Conservation (phyloP, 64 coral and sea anemone genomes). For the Montipora foliosa region DNA sequence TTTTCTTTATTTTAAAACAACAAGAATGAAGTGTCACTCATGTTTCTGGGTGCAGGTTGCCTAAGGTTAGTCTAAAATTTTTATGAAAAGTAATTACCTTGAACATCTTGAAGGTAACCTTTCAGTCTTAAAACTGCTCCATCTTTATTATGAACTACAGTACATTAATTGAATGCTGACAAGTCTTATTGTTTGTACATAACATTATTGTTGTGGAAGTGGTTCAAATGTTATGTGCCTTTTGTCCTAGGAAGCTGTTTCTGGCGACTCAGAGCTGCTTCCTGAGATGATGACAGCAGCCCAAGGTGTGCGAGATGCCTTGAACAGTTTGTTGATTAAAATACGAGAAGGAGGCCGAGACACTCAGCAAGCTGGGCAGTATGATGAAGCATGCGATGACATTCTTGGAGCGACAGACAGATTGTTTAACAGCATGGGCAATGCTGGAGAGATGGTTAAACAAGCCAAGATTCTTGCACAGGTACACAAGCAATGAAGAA, state of each 20-base stretch:
- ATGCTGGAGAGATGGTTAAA: conserved; percentile 99
- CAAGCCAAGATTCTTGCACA: conserved; percentile 96
- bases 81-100: too few relatives aligned
- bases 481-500: conserved; percentile 24
- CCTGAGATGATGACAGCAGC: conserved; percentile 77
- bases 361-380: conserved; percentile 68
- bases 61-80: too few relatives aligned
- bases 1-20: too few relatives aligned
- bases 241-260: conserved; percentile 60
- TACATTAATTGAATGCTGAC: too few relatives aligned
- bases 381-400: conserved; percentile 92
- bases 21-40: too few relatives aligned
- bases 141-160: too few relatives aligned
- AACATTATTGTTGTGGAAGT: too few relatives aligned
- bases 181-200: too few relatives aligned
- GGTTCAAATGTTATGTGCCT: too few relatives aligned
- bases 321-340: conserved; percentile 87
- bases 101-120: too few relatives aligned
- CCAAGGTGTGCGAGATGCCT: conserved; percentile 89
- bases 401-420: conserved; percentile 95
- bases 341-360: conserved; percentile 77
- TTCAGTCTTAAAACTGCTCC: too few relatives aligned
- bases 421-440: conserved; percentile 99
- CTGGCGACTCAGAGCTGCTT: conserved; percentile 78
- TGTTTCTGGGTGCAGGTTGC: too few relatives aligned